Conservation (phyloP, 1,140 invertebrate genomes). For the Dolichoris vasculosae region DNA sequence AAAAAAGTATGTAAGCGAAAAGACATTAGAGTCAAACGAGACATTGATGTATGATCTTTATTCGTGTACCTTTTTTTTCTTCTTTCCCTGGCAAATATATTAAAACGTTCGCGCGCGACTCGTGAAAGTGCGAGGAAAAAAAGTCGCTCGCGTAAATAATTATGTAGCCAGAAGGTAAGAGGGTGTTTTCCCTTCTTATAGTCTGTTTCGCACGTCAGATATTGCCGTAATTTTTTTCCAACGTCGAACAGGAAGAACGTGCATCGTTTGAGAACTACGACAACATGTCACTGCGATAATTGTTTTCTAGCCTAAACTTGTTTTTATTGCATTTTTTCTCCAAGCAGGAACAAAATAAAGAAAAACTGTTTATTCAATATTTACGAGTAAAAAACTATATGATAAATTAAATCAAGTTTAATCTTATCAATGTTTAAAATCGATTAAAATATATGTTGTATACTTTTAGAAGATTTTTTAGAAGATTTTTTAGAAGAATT, state of each 20-base stretch:
- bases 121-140: slow-evolving; percentile 17
- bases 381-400: background rate
- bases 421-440: no score
- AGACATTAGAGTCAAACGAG: slow-evolving; percentile 41
- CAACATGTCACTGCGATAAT: slow-evolving; percentile 56
- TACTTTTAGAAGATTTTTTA: no score
- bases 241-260: slow-evolving; percentile 54
- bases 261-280: slow-evolving; percentile 52
- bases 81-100: slow-evolving; percentile 17
- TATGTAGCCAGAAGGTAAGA: slow-evolving; percentile 34
- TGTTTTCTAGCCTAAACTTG: slow-evolving; percentile 54
- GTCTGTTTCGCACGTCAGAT: slow-evolving; percentile 57
- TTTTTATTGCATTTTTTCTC: slow-evolving; percentile 10
- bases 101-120: slow-evolving; percentile 33
- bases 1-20: slow-evolving; percentile 30
- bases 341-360: slow-evolving; percentile 49
- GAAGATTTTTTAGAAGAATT: no score
- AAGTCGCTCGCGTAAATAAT: slow-evolving; percentile 49
- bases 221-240: slow-evolving; percentile 69
- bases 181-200: slow-evolving; percentile 49
- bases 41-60: slow-evolving; percentile 52
- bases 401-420: no score
- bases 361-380: background rate
- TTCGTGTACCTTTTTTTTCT: slow-evolving; percentile 35
- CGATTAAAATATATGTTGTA: no score